A percentile compares a stretch with the other conserved stretches of the same genome.
These are phyloP conservation scores for Trachymyrmex cornetzi DNA, from an alignment of 1,140 invertebrate genomes.

Conservation along the genomic window DNA sequence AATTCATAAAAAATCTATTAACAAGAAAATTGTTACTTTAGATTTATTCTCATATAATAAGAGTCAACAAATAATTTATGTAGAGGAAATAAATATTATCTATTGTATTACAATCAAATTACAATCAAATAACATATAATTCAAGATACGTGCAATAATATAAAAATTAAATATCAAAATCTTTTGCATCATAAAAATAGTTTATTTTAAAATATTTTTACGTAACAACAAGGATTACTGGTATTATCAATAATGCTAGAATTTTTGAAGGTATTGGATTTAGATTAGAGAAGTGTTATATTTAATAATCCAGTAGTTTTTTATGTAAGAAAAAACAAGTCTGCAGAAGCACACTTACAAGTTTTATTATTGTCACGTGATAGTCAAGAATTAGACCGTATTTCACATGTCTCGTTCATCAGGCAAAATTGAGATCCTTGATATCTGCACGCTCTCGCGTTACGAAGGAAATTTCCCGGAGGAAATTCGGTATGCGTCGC, in stretches of 20 bases:
- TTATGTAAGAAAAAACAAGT: background rate
- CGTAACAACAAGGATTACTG: too few relatives aligned
- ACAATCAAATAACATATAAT: background rate
- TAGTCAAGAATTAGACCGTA: background rate
- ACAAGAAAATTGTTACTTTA: background rate
- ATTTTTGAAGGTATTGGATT: background rate
- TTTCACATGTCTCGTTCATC: background rate
- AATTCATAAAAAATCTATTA: background rate
- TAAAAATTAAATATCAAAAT: background rate
- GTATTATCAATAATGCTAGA: too few relatives aligned
- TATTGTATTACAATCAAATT: background rate
- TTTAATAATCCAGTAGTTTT: background rate
- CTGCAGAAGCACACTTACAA: background rate
- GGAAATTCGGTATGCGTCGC: background rate
- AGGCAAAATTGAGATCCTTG: background rate
- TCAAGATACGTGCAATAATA: background rate
- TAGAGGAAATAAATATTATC: too few relatives aligned
- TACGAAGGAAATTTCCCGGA: background rate
- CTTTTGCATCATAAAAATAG: background rate
- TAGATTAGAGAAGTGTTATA: background rate
- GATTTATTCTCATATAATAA: too few relatives aligned
- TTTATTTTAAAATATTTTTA: too few relatives aligned
- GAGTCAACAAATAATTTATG: too few relatives aligned
- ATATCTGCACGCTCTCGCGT: background rate
- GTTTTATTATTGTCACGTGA: background rate